Evolutionary conservation across 2,113 vertebrate genomes (phyloP), one percentile per base, ranked within the genome.

Genomic region (Silurus glanis): DNA sequence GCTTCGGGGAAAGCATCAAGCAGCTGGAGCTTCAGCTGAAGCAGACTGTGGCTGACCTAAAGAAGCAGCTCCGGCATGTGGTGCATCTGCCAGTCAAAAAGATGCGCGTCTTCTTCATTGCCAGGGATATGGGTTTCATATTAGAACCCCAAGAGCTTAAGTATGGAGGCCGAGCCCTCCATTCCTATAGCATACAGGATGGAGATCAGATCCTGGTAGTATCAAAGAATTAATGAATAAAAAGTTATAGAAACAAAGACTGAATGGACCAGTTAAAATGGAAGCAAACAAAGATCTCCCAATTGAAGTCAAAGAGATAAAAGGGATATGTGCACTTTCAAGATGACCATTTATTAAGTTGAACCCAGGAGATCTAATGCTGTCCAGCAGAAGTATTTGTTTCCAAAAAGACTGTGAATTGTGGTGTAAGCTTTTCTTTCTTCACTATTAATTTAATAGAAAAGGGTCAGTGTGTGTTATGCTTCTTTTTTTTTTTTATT

Each of bases 151-250:
- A 99, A 91, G 98, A 99, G 93, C 91, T 99, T 94, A 98, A 96
- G 89, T 97, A 95, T 86, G 95, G 96, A 91, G 94, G 93, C 0
- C 94, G 98, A 69, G 97, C 96, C 0, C 94, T 99, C 84, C 98
- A 99, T 84, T 99, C 97, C 14, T 99, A 97, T 45, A 94, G 96
- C 91, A 98, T 99, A 88, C 95, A 94, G 25, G 98, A 99, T 85
- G 98, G 98, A 21, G 97, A 98, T 76, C 97, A 99, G 94, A 97
- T 99, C 81, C 96, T 96, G 0, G 96, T 99, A 74, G 96, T 97
- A 88, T 96, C 96, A 82, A 97, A 96, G 88, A 94, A 92, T 85
- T 97, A 97, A 91, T 97, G 94, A 89, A 94, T 93, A 87, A 82
- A 58, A 6, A 5, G 5, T 75, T 75, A 17, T 25, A 14, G 55